phyloP scores from a whole-genome alignment of 2,113 vertebrate species.

The Aegithalos caudatus region DNA sequence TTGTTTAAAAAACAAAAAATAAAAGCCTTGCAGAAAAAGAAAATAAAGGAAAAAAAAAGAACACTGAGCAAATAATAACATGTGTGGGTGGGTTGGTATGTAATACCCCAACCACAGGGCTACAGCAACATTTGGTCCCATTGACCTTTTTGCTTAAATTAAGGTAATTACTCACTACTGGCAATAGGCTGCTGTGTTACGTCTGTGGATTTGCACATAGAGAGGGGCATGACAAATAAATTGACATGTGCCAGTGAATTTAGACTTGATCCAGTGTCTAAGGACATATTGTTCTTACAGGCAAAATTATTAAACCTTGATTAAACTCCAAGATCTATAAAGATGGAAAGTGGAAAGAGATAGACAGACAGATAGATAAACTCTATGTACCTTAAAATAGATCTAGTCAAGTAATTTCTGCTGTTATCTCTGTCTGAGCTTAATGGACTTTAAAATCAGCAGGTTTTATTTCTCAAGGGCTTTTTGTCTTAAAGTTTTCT shows the following conservation, averaged over 20 bases:
- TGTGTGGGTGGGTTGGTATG: conserved; percentile 12
- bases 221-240: not conserved
- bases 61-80: conserved; percentile 7
- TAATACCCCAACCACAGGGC: conserved; percentile 27
- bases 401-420: not conserved
- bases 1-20: not conserved
- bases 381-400: not conserved
- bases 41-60: not conserved
- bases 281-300: not conserved
- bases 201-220: not conserved
- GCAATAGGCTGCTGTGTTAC: not conserved
- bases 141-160: conserved; percentile 54
- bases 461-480: not conserved
- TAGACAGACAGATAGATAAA: not conserved
- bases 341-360: not conserved
- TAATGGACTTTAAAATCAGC: not conserved
- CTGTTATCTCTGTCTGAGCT: not conserved
- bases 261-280: not conserved
- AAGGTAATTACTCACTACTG: conserved; percentile 41
- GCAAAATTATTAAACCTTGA: not conserved
- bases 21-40: not conserved
- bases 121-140: conserved; percentile 10
- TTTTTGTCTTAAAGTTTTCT: not conserved
- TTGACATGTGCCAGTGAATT: not conserved
- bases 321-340: not conserved